A percentile compares a stretch with the other conserved stretches of the same genome.
phyloP scores from a whole-genome alignment of 2,113 vertebrate genomes.

The Pedionomus torquatus region DNA sequence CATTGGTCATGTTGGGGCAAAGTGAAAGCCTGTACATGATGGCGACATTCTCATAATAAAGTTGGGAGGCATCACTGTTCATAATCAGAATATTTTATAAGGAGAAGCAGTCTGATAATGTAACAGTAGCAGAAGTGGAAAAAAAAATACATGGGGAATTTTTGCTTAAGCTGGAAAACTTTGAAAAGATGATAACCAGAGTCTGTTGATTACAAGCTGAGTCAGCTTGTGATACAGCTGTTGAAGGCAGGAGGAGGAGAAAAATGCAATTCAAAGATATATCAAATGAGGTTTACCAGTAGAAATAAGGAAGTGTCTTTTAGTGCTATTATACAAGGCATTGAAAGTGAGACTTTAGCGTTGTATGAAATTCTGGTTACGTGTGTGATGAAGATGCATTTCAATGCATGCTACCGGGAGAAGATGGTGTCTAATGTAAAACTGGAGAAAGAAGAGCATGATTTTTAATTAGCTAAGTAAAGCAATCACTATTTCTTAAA shows the following conservation, averaged over 20 bases:
- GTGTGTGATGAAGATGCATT: background rate
- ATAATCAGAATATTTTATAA: background rate
- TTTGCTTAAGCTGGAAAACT: background rate
- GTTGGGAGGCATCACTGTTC: background rate
- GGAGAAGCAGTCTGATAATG: background rate
- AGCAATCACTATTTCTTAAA: background rate
- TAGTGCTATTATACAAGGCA: background rate
- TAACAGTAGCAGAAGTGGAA: background rate
- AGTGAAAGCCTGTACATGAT: accelerated
- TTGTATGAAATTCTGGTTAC: background rate
- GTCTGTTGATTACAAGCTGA: background rate
- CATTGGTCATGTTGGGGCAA: background rate
- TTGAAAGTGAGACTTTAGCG: background rate
- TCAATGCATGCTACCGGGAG: background rate
- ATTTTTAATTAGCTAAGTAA: background rate
- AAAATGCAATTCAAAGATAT: background rate
- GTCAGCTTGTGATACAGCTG: constrained; percentile 2
- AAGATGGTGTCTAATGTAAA: background rate
- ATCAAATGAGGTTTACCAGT: background rate
- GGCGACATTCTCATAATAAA: background rate
- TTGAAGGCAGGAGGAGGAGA: background rate
- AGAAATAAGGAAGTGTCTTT: background rate
- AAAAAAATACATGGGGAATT: background rate
- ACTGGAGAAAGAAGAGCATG: background rate
- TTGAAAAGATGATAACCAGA: background rate